Evolutionary conservation across 2,888 invertebrate genomes (phyloP), one percentile per base, ranked within the genome.

Genomic region (Maniola hyperantus): DNA sequence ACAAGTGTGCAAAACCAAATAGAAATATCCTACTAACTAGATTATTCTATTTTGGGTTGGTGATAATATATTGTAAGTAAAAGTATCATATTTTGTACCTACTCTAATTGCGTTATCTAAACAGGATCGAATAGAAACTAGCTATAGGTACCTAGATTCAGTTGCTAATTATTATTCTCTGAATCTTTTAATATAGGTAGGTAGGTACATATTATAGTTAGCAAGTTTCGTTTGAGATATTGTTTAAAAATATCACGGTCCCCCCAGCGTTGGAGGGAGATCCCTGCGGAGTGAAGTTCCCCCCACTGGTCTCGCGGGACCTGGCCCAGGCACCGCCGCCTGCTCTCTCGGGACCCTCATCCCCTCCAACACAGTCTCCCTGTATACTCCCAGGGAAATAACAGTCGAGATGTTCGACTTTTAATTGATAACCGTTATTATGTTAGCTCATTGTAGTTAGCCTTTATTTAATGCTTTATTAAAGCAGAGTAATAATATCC

Each of bases 291-390:
- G 83, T 76, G 84, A 84, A 88, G 86, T 85, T 85, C 87, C 89
- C 85, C 89, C 89, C 89, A 84, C 90, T 82, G 75, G 77, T 88
- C 91, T 85, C 90, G 20, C 46, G 89, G 83, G 91, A 83, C 77
- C 83, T 84, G 89, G 88, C 89, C 89, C 88, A 78, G 80, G 84
- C 87, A 80, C 85, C 87, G 84, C 87, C 89, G 87, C 91, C 91
- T 82, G 89, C 86, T 88, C 91, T 84, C 90, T 7, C 13, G 88
- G 83, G 91, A 85, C 71, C 74, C 75, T 74, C 76, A 76, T 76
- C 77, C 77, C 75, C 74, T 76, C 74, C 76, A 73, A 73, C 76
- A 74, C 77, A 72, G 74, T 73, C 73, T 74, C 75, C 77, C 77
- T 79, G 74, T 77, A 72, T 79, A 85, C 86, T 84, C 86, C 76